A percentile compares a stretch with the other conserved stretches of the same genome.
Evolutionary conservation across 2,888 invertebrate genomes (phyloP).

Genomic region (Plusia festucae): DNA sequence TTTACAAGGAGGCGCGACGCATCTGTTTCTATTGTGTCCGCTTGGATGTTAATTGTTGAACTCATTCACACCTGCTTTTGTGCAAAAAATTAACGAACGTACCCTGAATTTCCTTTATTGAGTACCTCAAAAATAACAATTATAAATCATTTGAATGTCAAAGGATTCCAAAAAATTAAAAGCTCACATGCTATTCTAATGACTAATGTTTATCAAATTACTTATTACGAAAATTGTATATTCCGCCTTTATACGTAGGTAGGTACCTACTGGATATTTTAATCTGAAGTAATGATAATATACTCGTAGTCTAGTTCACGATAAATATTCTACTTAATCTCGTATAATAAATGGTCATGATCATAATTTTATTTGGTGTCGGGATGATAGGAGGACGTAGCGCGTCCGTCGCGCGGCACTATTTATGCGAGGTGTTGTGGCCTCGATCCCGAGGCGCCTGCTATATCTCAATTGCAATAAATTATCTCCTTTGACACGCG

Average conservation of each 20-base stretch:
- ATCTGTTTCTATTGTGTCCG: constrained; percentile 68
- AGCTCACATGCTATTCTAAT: not conserved
- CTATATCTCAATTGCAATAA: constrained; percentile 86
- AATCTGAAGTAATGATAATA: constrained; percentile 27
- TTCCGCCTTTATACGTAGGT: not conserved
- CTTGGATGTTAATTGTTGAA: constrained; percentile 65
- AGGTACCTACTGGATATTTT: constrained; percentile 5
- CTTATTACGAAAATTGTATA: not conserved
- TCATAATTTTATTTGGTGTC: constrained; percentile 81
- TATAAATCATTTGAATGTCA: constrained; percentile 29
- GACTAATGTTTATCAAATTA: not conserved
- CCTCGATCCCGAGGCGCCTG: constrained; percentile 76
- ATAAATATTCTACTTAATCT: constrained; percentile 68
- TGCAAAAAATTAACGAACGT: constrained; percentile 73
- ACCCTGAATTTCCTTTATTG: constrained; percentile 57
- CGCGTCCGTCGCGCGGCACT: constrained; percentile 71
- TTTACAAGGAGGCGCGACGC: constrained; percentile 51
- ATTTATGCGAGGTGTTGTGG: constrained; percentile 82
- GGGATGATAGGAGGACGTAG: constrained; percentile 74
- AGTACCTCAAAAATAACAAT: constrained; percentile 57
- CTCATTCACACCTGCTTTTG: constrained; percentile 72
- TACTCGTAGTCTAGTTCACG: constrained; percentile 55
- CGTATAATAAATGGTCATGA: constrained; percentile 76
- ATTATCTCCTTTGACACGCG: constrained; percentile 84
- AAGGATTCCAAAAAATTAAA: not conserved